Evolutionary conservation across 2,888 invertebrate genomes (phyloP).

Genomic region (Aethes cnicana): DNA sequence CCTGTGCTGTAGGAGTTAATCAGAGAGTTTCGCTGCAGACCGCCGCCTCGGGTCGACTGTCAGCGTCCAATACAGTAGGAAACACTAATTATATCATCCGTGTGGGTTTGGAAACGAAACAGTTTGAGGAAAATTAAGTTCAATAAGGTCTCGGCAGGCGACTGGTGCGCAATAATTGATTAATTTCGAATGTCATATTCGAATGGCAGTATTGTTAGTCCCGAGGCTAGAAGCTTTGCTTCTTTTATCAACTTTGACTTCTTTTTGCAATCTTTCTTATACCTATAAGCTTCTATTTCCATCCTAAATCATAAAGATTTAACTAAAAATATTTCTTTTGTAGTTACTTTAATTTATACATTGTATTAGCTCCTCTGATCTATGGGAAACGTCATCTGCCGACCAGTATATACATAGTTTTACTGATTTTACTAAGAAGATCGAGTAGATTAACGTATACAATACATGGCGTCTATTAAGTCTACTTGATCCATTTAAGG

Average conservation of each 20-base stretch:
- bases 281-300: too few relatives aligned
- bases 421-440: too few relatives aligned
- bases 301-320: too few relatives aligned
- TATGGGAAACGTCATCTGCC: too few relatives aligned
- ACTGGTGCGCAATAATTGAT: constrained; percentile 1
- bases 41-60: constrained; percentile 8
- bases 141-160: neutral
- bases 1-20: constrained; percentile 4
- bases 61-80: constrained; percentile 2
- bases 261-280: too few relatives aligned
- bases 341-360: too few relatives aligned
- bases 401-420: too few relatives aligned
- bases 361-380: too few relatives aligned
- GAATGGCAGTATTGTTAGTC: too few relatives aligned
- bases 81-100: constrained; percentile 9
- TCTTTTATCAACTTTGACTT: too few relatives aligned
- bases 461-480: neutral
- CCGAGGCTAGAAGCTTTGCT: too few relatives aligned
- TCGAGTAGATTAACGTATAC: neutral
- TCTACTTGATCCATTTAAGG: neutral
- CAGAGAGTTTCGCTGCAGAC: constrained; percentile 15
- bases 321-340: too few relatives aligned
- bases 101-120: constrained; percentile 15
- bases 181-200: constrained; percentile 7
- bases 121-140: constrained; percentile 20